A percentile compares a stretch with the other conserved stretches of the same genome.
Evolutionary conservation across 2,113 vertebrate genomes (phyloP).

Genomic region (Misgurnus mizolepis): DNA sequence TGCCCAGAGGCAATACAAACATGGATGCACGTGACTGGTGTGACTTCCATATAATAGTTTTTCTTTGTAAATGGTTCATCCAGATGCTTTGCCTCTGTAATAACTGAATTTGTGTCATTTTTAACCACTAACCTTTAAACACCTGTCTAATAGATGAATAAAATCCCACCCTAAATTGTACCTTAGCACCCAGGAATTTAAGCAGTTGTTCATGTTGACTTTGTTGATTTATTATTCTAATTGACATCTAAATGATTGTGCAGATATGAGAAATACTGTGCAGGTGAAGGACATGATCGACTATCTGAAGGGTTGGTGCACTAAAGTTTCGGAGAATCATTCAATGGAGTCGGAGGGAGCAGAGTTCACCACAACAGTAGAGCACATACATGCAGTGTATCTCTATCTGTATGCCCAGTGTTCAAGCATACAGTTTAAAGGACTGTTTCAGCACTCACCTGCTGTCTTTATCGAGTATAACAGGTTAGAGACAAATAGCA

Average conservation of each 20-base stretch:
- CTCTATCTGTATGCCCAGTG: conserved; percentile 67
- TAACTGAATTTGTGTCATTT: neutral
- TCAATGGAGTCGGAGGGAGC: conserved; percentile 54
- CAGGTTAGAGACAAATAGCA: conserved; percentile 56
- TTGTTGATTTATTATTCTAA: neutral
- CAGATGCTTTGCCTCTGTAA: neutral
- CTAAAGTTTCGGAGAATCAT: conserved; percentile 37
- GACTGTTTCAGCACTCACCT: conserved; percentile 72
- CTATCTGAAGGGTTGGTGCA: conserved; percentile 75
- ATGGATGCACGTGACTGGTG: too few species aligned
- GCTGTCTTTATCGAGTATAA: conserved; percentile 72
- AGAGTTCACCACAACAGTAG: conserved; percentile 64
- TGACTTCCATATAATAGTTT: too few species aligned
- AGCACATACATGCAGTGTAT: conserved; percentile 74
- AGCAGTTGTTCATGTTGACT: too few species aligned
- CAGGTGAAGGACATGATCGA: conserved; percentile 65
- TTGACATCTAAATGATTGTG: neutral
- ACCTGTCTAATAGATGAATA: too few species aligned
- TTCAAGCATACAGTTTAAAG: conserved; percentile 60
- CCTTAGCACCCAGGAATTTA: too few species aligned
- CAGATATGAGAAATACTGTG: conserved; percentile 72
- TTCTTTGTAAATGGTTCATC: too few species aligned
- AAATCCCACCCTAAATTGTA: too few species aligned
- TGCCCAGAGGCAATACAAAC: too few species aligned
- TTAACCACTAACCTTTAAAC: too few species aligned